Evolutionary conservation across 2,797 vertebrate species (phyloP).

Genomic region (Pseudotriccus pelzelni): DNA sequence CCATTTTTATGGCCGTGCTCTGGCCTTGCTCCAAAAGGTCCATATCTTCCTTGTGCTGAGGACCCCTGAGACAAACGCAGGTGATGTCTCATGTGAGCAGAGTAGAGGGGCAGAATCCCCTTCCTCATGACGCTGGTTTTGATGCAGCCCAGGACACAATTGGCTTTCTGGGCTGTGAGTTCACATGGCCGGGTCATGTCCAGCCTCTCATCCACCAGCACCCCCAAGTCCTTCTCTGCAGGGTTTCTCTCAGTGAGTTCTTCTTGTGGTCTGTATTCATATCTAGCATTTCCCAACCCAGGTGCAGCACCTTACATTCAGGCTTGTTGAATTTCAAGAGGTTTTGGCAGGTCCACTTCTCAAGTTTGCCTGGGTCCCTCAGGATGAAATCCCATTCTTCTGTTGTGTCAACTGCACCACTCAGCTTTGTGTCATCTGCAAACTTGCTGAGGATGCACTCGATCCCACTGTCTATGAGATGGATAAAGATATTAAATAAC

Average conservation of each 20-base stretch:
- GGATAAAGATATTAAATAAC: background rate
- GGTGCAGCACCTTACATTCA: background rate
- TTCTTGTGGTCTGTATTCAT: background rate
- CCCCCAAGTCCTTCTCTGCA: background rate
- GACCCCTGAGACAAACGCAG: fast-evolving
- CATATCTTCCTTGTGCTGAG: background rate
- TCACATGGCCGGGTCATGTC: fast-evolving
- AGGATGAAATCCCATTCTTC: background rate
- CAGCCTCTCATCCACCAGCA: background rate
- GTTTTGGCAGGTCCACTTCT: background rate
- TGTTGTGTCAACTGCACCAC: background rate
- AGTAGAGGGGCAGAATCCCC: background rate
- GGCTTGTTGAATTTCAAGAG: background rate
- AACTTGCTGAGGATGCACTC: background rate
- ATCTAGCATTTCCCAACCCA: background rate
- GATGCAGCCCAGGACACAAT: background rate
- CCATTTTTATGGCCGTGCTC: background rate
- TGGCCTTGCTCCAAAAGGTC: background rate
- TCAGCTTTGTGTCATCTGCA: background rate
- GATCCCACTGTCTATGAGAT: background rate
- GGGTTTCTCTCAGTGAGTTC: background rate
- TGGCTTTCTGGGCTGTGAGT: background rate
- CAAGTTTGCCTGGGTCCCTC: background rate
- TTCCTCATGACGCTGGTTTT: background rate
- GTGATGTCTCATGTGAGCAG: background rate